Conservation (phyloP, 35 echinoderm and acorn worm species). For the Eucidaris tribuloides region DNA sequence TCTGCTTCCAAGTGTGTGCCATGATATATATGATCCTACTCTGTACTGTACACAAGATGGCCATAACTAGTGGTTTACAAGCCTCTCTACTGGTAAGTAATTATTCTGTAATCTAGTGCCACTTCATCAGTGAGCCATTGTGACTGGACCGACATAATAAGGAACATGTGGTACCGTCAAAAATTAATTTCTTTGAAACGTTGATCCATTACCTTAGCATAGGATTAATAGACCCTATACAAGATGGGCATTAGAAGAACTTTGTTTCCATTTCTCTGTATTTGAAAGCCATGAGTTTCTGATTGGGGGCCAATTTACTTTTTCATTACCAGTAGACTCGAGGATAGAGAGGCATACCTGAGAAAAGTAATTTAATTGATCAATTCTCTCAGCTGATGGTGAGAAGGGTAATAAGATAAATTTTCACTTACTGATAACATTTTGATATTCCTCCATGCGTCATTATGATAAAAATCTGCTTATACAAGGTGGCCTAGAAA, state of each 20-base stretch:
- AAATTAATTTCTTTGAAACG: background rate
- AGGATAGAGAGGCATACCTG: too few species aligned
- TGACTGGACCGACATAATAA: background rate
- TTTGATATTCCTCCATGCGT: too few species aligned
- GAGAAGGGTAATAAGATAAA: too few species aligned
- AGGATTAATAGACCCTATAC: background rate
- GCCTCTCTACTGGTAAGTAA: background rate
- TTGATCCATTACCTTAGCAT: background rate
- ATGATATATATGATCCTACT: slow-evolving; percentile 21
- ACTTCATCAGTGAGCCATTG: background rate
- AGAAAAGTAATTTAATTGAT: too few species aligned
- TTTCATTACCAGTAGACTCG: too few species aligned
- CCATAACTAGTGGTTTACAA: background rate
- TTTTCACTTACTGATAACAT: too few species aligned
- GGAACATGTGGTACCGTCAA: background rate
- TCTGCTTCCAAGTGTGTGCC: slow-evolving; percentile 22
- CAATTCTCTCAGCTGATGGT: too few species aligned
- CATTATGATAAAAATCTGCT: too few species aligned
- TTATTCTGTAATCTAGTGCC: background rate
- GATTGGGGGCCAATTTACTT: too few species aligned
- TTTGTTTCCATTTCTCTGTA: background rate
- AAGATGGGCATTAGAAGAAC: background rate
- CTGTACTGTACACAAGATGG: slow-evolving; percentile 18
- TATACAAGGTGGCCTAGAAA: too few species aligned
- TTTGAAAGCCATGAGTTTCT: too few species aligned